A percentile compares a stretch with the other conserved stretches of the same genome.
phyloP scores from a whole-genome alignment of 2,888 invertebrate species.

The Cancer borealis region DNA sequence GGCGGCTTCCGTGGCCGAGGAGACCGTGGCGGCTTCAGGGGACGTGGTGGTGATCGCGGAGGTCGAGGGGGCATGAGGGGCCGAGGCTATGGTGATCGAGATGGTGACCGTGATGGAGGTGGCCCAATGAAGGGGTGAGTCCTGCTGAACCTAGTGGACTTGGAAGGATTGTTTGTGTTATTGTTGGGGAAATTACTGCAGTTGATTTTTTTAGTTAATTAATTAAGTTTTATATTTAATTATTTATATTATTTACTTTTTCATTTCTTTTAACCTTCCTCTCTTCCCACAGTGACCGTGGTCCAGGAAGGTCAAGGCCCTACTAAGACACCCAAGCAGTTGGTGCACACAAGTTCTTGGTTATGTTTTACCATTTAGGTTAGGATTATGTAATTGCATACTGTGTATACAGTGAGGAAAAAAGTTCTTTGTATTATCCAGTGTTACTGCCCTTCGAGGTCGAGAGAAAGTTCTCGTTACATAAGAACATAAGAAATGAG shows the following conservation, averaged over 20 bases:
- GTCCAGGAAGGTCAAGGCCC: slow-evolving; percentile 75
- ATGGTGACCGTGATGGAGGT: slow-evolving; percentile 76
- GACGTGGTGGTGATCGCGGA: slow-evolving; percentile 78
- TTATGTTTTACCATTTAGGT: slow-evolving; percentile 3
- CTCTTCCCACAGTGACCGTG: slow-evolving; percentile 70
- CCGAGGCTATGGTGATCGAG: slow-evolving; percentile 77
- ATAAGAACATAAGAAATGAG: too few species aligned
- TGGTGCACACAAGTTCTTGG: background rate
- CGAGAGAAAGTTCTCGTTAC: background rate
- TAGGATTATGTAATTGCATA: background rate
- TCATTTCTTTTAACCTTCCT: background rate
- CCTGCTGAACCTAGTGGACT: too few species aligned
- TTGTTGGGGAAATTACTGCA: too few species aligned
- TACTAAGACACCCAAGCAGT: slow-evolving; percentile 44
- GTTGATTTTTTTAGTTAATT: too few species aligned
- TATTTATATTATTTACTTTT: background rate
- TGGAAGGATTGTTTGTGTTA: too few species aligned
- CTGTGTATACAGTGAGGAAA: background rate
- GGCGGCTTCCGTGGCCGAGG: slow-evolving; percentile 80
- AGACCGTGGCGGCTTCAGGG: slow-evolving; percentile 78
- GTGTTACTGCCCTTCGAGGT: background rate
- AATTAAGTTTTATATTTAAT: background rate
- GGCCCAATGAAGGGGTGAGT: slow-evolving; percentile 77
- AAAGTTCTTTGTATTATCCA: slow-evolving; percentile 36
- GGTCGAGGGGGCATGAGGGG: slow-evolving; percentile 78